These are phyloP conservation scores for Drosophila anomelani DNA, from an alignment of 2,888 invertebrate genomes.

Conservation along the genomic window DNA sequence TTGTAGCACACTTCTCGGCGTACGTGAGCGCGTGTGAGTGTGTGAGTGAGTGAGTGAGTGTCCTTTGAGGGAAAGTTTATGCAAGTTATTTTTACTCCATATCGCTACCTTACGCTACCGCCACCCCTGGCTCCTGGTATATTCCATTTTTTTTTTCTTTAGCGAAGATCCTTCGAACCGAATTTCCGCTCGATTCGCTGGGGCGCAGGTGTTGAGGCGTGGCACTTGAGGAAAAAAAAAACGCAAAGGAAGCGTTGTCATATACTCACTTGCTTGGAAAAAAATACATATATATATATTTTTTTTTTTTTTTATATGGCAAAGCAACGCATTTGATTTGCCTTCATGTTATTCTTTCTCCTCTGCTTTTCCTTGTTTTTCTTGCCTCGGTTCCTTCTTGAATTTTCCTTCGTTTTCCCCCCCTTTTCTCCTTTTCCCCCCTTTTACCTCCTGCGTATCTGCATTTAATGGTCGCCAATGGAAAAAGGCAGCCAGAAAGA, in stretches of 20 bases:
- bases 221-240: conserved; percentile 28
- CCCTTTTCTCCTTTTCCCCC: neutral
- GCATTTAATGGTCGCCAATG: conserved; percentile 60
- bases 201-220: conserved; percentile 68
- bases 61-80: conserved; percentile 76
- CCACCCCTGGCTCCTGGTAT: neutral
- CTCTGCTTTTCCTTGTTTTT: neutral
- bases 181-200: conserved; percentile 42
- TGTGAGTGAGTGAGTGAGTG: conserved; percentile 35
- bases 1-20: conserved; percentile 73
- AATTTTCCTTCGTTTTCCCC: neutral
- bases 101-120: neutral
- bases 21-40: conserved; percentile 36
- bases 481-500: conserved; percentile 8
- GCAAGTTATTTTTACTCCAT: conserved; percentile 68
- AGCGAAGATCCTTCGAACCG: conserved; percentile 15
- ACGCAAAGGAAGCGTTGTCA: conserved; percentile 26
- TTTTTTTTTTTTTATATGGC: neutral
- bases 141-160: conserved; percentile 1
- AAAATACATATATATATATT: neutral
- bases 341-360: conserved; percentile 27
- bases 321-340: conserved; percentile 19
- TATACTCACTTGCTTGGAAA: conserved; percentile 7
- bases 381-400: neutral
- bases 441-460: conserved; percentile 39